Evolutionary conservation across 1,140 invertebrate genomes (phyloP).

Genomic region (Calosoma granatense): DNA sequence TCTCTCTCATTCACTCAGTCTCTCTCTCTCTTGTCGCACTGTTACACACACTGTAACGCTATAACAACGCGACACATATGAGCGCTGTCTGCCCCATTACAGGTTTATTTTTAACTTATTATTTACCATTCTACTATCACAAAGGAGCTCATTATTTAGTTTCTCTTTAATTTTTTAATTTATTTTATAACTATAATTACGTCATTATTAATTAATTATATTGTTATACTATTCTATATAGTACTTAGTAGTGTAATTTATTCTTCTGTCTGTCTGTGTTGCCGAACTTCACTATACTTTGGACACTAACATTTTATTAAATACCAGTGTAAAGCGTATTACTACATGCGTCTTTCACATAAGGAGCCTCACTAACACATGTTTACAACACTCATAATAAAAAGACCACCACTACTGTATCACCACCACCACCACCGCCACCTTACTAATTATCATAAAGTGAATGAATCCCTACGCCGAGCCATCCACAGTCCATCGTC

Average conservation of each 20-base stretch:
- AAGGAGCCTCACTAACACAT: too few relatives aligned
- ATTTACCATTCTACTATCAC: not conserved
- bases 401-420: too few relatives aligned
- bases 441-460: too few relatives aligned
- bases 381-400: too few relatives aligned
- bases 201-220: not conserved
- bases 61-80: too few relatives aligned
- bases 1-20: too few relatives aligned
- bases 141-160: not conserved
- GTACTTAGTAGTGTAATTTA: not conserved
- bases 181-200: not conserved
- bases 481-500: too few relatives aligned
- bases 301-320: not conserved
- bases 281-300: not conserved
- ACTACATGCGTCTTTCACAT: too few relatives aligned
- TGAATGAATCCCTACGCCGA: too few relatives aligned
- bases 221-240: not conserved
- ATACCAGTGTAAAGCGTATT: not conserved
- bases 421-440: too few relatives aligned
- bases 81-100: not conserved
- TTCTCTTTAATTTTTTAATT: not conserved
- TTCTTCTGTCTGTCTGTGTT: not conserved
- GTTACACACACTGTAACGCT: too few relatives aligned
- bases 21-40: too few relatives aligned
- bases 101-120: not conserved